Percentiles rank a stretch among this genome's conserved stretches.
These are phyloP conservation scores for Cephus nigrinus DNA, from an alignment of 2,888 invertebrate genomes.

Conservation along the genomic window DNA sequence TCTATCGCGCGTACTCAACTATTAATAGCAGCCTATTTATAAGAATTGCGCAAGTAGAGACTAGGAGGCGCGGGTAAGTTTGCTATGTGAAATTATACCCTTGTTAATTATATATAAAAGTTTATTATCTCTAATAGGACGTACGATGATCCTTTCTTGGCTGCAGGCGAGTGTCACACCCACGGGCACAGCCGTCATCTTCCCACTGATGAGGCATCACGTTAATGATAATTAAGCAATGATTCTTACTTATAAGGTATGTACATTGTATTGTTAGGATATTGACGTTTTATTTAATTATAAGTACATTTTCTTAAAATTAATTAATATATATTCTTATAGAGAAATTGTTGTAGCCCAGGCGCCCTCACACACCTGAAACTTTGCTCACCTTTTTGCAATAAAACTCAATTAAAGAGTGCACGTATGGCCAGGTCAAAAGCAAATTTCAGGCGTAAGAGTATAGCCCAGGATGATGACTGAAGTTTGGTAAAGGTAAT, in stretches of 20 bases:
- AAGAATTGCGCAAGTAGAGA: slow-evolving; percentile 42
- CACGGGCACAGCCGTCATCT: neutral
- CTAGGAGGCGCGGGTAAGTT: neutral
- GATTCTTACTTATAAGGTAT: neutral
- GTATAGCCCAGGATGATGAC: slow-evolving; percentile 35
- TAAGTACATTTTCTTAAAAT: neutral
- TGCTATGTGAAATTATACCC: slow-evolving; percentile 1
- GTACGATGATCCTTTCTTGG: neutral
- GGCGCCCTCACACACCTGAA: slow-evolving; percentile 64
- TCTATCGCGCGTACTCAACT: slow-evolving; percentile 8
- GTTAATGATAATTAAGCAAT: neutral
- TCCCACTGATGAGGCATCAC: neutral
- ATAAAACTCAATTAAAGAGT: slow-evolving; percentile 47
- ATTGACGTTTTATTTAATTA: neutral
- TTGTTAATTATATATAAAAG: slow-evolving; percentile 35
- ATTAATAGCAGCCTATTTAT: slow-evolving; percentile 40
- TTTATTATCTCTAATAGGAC: slow-evolving; percentile 29
- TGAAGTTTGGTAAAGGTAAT: neutral
- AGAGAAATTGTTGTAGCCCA: slow-evolving; percentile 21
- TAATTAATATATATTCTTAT: slow-evolving; percentile 10
- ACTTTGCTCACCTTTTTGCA: slow-evolving; percentile 63
- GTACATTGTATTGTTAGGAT: neutral
- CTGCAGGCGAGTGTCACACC: neutral
- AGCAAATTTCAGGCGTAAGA: slow-evolving; percentile 65
- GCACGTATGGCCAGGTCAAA: slow-evolving; percentile 58